Percentiles rank a stretch among this genome's conserved stretches.
Conservation (phyloP, 2,113 vertebrate genomes). For the Oncorhynchus kisutch region DNA sequence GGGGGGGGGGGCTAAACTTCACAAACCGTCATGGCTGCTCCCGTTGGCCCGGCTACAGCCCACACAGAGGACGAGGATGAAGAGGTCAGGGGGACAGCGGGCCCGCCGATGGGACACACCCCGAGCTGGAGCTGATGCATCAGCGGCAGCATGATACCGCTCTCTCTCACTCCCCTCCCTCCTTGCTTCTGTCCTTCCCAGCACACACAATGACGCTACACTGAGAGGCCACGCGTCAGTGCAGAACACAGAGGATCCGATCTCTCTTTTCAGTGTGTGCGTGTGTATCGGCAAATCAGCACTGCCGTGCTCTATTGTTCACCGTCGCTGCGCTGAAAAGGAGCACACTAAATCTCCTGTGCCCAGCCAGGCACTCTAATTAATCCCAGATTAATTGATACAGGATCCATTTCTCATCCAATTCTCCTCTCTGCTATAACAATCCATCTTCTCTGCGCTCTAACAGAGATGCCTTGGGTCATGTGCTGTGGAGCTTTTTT, state of each 20-base stretch:
- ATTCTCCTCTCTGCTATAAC: background rate
- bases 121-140: conserved; percentile 21
- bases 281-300: conserved; percentile 38
- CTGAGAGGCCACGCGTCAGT: conserved; percentile 34
- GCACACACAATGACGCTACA: too few species aligned
- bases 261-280: background rate
- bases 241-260: conserved; percentile 13
- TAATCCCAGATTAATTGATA: conserved; percentile 52
- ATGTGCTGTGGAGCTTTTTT: background rate
- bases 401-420: conserved; percentile 25
- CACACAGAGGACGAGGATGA: conserved; percentile 35
- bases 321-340: conserved; percentile 17
- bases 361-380: conserved; percentile 47
- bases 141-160: conserved; percentile 41
- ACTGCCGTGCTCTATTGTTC: conserved; percentile 29
- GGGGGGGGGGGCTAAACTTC: conserved; percentile 54
- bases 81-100: conserved; percentile 36
- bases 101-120: conserved; percentile 59
- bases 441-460: background rate
- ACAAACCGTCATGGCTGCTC: conserved; percentile 58
- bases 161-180: conserved; percentile 6
- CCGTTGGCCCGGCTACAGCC: conserved; percentile 51
- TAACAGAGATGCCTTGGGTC: background rate
- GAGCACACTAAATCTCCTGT: background rate
- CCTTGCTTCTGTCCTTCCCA: too few species aligned